Evolutionary conservation across 2,888 invertebrate genomes (phyloP), one percentile per base, ranked within the genome.

Genomic region (Xylota sylvarum): DNA sequence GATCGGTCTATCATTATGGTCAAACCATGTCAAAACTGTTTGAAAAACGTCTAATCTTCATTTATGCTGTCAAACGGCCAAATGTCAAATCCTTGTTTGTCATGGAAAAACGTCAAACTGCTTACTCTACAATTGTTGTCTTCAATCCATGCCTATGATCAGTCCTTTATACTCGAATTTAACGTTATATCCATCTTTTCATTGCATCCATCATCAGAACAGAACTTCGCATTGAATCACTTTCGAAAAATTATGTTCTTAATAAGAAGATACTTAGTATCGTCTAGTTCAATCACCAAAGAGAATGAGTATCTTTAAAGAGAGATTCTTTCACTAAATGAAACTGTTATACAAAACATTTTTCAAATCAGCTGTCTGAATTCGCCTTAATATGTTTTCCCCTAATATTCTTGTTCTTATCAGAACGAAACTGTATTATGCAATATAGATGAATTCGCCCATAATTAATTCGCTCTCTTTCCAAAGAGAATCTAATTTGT

Each of bases 341-440:
- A 78, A 77, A 78, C 50, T 83, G 82, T 83, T 83, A 83, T 83
- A 83, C 77, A 23, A 5, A 32, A 43, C 1, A 65, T 30, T 17
- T 6, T 17, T 7, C 5, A 23, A 46, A 58, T 23, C 82, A 83
- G 82, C 82, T 83, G 73, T 67, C 79, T 35, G 55, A 79, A 84
- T 73, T 84, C 83, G 83, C 79, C 62, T 37, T 0, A 72, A 60
- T 73, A 78, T 6, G 0, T 9, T 56, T 78, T 55, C 52, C 60
- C 65, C 72, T 58, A 14, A 14, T 35, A 12, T 32, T 12, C 50
- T n/a, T 4, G 40, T 81, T 83, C 78, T 83, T 83, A 77, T 83
- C 78, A 78, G 48, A 70, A 60, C 37, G n/a, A 23, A 14, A 48
- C 14, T 12, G 5, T 74, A 52, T 78, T 70, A 72, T 56, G 58